Evolutionary conservation across 1,140 invertebrate genomes (phyloP).

Genomic region (Neotoxoptera formosana): DNA sequence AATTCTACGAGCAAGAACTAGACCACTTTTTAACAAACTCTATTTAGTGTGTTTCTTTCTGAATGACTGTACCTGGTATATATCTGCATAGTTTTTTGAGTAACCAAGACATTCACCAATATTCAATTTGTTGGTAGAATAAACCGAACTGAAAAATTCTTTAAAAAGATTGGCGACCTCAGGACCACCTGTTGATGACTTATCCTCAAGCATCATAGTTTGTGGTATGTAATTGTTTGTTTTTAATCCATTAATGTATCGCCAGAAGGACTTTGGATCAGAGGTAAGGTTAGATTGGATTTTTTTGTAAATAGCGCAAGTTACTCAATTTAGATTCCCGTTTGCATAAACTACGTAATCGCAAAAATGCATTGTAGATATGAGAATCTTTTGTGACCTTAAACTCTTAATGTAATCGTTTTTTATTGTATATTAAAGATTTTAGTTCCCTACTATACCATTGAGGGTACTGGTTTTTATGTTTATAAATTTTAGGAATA

Average conservation of each 20-base stretch:
- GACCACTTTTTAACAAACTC: too few relatives aligned
- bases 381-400: neutral
- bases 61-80: neutral
- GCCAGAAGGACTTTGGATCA: neutral
- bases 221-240: neutral
- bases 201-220: neutral
- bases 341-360: constrained; percentile 10
- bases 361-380: neutral
- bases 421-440: neutral
- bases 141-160: constrained; percentile 4
- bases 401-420: neutral
- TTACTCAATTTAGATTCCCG: constrained; percentile 3
- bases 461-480: constrained; percentile 14
- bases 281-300: neutral
- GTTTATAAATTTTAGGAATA: constrained; percentile 7
- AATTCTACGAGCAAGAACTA: too few relatives aligned
- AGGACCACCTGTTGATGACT: neutral
- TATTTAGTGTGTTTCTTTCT: too few relatives aligned
- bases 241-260: neutral
- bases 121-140: neutral
- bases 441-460: neutral
- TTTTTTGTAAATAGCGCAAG: constrained; percentile 4
- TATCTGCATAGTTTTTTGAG: neutral
- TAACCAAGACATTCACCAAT: neutral
- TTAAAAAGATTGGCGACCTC: neutral